Evolutionary conservation across 2,888 invertebrate genomes (phyloP).

Genomic region (Tineola bisselliella): DNA sequence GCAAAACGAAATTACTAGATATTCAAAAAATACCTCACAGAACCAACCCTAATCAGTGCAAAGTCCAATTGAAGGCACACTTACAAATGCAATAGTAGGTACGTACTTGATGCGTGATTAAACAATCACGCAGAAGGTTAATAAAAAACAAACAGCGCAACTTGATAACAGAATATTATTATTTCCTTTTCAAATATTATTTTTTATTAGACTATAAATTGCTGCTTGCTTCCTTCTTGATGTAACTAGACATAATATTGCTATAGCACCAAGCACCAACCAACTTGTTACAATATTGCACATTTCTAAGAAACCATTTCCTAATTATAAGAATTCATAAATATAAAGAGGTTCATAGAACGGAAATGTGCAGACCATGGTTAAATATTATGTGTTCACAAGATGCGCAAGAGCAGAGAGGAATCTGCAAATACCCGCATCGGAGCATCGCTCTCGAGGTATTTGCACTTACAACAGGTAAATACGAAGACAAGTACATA

Average conservation of each 20-base stretch:
- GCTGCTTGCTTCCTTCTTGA: not conserved
- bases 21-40: not conserved
- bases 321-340: too few species aligned
- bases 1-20: not conserved
- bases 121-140: conserved; percentile 6
- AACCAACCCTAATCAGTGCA: not conserved
- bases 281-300: too few species aligned
- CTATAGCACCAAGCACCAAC: not conserved
- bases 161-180: not conserved
- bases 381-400: too few species aligned
- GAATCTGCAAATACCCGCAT: conserved; percentile 8
- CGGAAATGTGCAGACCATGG: too few species aligned
- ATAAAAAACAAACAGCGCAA: not conserved
- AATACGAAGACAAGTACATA: not conserved
- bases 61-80: conserved; percentile 8
- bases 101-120: not conserved
- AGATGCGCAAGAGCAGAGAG: not conserved
- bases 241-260: not conserved
- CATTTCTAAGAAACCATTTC: too few species aligned
- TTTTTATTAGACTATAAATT: not conserved
- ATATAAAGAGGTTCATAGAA: too few species aligned
- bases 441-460: conserved; percentile 9
- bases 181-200: not conserved
- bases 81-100: not conserved
- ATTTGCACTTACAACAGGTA: conserved; percentile 10